Base-by-base conservation (phyloP, 1,140 invertebrate genomes). In the Liolophura sinensis region DNA sequence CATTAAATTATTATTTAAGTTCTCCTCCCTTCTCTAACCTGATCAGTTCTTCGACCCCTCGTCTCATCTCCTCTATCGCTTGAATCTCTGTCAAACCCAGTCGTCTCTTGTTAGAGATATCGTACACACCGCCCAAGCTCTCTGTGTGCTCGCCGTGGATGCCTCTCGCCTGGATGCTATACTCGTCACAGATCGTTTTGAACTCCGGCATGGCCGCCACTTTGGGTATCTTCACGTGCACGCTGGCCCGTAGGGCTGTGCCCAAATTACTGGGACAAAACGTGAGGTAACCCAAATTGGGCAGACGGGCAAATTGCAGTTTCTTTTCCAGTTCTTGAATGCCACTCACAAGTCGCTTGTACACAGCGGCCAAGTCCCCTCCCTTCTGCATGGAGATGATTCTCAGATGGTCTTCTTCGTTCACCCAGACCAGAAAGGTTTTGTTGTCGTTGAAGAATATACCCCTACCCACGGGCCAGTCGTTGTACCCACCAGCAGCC, bases 221-320 rank as follows among this genome's bases (percentile, higher is more conserved):
- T 86, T 97, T 96, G 65, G 96, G 96, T 71, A 99, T 88, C 85
- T 94, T 93, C 83, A 99, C 97, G 89, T 98, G 96, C 74, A 98
- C 96, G 48, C 94, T 96, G 15, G 95, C 95, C 74, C 96, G 92
- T 66, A 98, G 92, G 58, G 95, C 97, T 67, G 96, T 98, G 46
- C 96, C 96, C 86, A 98, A 86, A 86, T 98, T 98, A 81, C 94
- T 95, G 56, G 96, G 96, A 88, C 96, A 98, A 91, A 98, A 97
- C 68, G 95, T 98, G 68, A 98, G 87, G 90, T 94, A 98, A 59
- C 96, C 96, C 61, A 97, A 90, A 74, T 94, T 89, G 77, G 97
- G 93, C 77, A 67, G 52, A 12, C 60, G 55, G 40, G 68, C 68
- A 54, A 70, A 73, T 22, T 56, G 65, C 55, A 72, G 60, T 22